phyloP scores from a whole-genome alignment of 1,140 invertebrate species.

The Pseudoatta argentina region DNA sequence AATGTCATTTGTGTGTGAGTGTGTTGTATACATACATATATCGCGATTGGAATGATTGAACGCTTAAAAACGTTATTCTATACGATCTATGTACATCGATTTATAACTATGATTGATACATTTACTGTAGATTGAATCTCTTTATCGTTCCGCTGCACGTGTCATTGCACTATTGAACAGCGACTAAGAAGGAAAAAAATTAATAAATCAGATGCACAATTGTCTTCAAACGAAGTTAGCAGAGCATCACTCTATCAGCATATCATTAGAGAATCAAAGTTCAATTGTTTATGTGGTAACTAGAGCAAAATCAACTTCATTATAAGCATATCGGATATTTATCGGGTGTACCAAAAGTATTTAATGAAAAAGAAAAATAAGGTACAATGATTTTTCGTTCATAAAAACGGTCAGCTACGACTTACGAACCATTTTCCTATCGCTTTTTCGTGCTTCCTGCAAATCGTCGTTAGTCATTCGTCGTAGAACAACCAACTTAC shows the following conservation, averaged over 20 bases:
- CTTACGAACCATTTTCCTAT: conserved; percentile 21
- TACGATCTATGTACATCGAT: not conserved
- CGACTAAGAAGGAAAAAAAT: conserved; percentile 12
- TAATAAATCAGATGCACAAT: conserved; percentile 68
- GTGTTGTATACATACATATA: not conserved
- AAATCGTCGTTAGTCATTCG: conserved; percentile 29
- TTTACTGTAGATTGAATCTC: not conserved
- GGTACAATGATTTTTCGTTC: conserved; percentile 42
- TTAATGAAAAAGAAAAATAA: conserved; percentile 40
- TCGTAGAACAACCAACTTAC: conserved; percentile 22
- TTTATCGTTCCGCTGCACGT: conserved; percentile 44
- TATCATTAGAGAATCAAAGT: conserved; percentile 77
- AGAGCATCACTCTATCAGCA: conserved; percentile 79
- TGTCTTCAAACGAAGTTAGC: conserved; percentile 71
- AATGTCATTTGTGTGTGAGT: not conserved
- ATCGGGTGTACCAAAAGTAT: conserved; percentile 73
- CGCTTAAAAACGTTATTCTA: not conserved
- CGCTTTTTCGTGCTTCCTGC: not conserved
- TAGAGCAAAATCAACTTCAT: conserved; percentile 60
- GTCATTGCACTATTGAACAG: conserved; percentile 64
- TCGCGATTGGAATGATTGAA: not conserved
- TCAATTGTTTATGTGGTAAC: conserved; percentile 52
- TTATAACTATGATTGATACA: not conserved
- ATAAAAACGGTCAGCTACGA: not conserved
- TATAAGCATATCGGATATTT: conserved; percentile 63